phyloP scores from a whole-genome alignment of 2,113 vertebrate species.

The Blennius ocellaris region DNA sequence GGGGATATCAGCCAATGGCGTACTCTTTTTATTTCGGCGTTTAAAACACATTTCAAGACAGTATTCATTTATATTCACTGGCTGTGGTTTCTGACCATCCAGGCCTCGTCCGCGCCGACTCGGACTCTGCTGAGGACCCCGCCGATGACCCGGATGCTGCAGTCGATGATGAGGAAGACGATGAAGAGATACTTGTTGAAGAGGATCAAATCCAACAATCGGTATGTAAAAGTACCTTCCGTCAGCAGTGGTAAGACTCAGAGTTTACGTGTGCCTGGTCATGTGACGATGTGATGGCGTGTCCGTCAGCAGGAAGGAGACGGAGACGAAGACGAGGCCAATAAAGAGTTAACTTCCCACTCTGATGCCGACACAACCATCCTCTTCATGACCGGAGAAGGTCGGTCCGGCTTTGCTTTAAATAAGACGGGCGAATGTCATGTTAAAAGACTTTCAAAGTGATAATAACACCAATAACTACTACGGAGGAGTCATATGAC shows the following conservation, averaged over 20 bases:
- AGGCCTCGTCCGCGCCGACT: slow-evolving; percentile 74
- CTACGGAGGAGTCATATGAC: no score
- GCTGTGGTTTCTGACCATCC: not conserved
- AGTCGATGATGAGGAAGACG: slow-evolving; percentile 81
- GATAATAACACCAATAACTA: no score
- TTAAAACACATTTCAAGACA: no score
- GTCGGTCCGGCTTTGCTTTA: slow-evolving; percentile 42
- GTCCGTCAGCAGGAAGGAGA: slow-evolving; percentile 66
- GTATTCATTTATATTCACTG: no score
- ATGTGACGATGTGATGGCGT: not conserved
- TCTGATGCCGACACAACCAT: slow-evolving; percentile 84
- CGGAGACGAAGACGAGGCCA: slow-evolving; percentile 65
- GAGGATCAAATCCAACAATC: slow-evolving; percentile 75
- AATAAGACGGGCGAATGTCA: no score
- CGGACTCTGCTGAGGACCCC: slow-evolving; percentile 71
- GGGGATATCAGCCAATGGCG: no score
- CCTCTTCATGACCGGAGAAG: slow-evolving; percentile 82
- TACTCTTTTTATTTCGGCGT: no score
- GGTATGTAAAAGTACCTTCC: slow-evolving; percentile 51
- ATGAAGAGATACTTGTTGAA: slow-evolving; percentile 75
- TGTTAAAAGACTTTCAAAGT: no score
- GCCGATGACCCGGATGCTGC: slow-evolving; percentile 65
- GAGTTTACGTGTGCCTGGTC: not conserved
- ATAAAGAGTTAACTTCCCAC: slow-evolving; percentile 72
- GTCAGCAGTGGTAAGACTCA: not conserved